Evolutionary conservation across 2,113 vertebrate genomes (phyloP), one percentile per base, ranked within the genome.

Genomic region (Pterocles burchelli): DNA sequence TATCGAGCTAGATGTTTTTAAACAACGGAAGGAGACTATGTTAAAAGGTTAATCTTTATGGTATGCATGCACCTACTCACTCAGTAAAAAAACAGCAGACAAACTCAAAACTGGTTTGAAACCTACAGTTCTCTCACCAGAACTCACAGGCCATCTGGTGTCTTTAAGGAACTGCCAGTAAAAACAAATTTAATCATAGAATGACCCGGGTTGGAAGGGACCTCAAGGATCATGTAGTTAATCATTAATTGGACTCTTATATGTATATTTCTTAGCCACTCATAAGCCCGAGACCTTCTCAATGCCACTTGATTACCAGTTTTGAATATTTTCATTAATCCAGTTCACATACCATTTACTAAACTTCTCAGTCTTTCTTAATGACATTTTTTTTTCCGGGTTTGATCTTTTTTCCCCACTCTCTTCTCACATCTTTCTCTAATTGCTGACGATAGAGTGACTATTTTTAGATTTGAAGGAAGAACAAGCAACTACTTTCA

Each of bases 111-210:
- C 43, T 93, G 46, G 17, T 93, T 90, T 91, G 52, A 93, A 94
- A 95, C 87, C 70, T 88, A 11, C 73, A 91, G 49, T 28, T 88
- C 25, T 66, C 46, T 65, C 76, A 89, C 22, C 22, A 91, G 49
- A 96, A 88, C 20, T 54, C 83, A 76, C 38, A 68, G 85, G 24
- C 49, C 94, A 96, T 90, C 65, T 94, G 52, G 19, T 73, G 25
- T 78, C 71, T 43, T 89, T 89, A 94, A 95, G 59, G 16, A 96
- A 80, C 48, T 72, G 52, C 29, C 31, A 85, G 10, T 85, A 67
- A 91, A 93, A 96, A 65, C 13, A 79, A 78, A 91, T 83, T 51
- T 88, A 66, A 84, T 91, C n/a, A 82, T 94, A n/a, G n/a, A n/a
- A n/a, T n/a, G n/a, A n/a, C n/a, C n/a, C n/a, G n/a, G n/a, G n/a